Evolutionary conservation across 2,888 invertebrate genomes (phyloP).

Genomic region (Machimus atricapillus): DNA sequence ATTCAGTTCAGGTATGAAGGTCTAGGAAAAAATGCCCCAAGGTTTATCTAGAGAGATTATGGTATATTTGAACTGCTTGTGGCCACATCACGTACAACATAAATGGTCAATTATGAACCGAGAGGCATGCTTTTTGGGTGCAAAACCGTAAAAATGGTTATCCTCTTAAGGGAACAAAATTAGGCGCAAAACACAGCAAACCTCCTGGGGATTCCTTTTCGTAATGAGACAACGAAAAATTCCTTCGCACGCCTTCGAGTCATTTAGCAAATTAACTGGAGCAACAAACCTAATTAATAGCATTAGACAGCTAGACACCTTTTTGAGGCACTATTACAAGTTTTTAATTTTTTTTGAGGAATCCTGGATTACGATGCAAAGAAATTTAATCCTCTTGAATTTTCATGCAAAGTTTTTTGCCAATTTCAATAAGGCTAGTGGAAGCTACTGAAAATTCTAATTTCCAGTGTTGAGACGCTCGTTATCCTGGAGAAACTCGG

Average conservation of each 20-base stretch:
- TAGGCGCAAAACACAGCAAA: background rate
- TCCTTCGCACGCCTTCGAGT: background rate
- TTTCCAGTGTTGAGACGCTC: background rate
- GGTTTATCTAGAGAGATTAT: constrained; percentile 8
- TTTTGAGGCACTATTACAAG: background rate
- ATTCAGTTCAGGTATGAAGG: background rate
- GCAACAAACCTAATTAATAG: background rate
- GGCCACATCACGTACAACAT: background rate
- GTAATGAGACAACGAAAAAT: background rate
- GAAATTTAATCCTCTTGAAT: background rate
- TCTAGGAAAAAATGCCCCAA: background rate
- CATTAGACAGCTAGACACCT: background rate
- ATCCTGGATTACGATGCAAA: background rate
- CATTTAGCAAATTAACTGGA: background rate
- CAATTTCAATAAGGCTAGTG: background rate
- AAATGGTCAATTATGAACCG: constrained; percentile 6
- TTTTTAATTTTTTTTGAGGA: background rate
- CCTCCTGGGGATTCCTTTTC: background rate
- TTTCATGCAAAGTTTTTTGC: background rate
- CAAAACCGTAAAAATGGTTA: background rate
- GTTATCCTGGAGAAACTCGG: background rate
- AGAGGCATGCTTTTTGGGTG: background rate
- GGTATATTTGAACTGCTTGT: background rate
- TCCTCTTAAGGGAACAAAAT: background rate
- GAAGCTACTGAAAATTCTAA: background rate